A percentile compares a stretch with the other conserved stretches of the same genome.
These are phyloP conservation scores for Synergus gifuensis DNA, from an alignment of 2,888 invertebrate genomes.

Conservation along the genomic window DNA sequence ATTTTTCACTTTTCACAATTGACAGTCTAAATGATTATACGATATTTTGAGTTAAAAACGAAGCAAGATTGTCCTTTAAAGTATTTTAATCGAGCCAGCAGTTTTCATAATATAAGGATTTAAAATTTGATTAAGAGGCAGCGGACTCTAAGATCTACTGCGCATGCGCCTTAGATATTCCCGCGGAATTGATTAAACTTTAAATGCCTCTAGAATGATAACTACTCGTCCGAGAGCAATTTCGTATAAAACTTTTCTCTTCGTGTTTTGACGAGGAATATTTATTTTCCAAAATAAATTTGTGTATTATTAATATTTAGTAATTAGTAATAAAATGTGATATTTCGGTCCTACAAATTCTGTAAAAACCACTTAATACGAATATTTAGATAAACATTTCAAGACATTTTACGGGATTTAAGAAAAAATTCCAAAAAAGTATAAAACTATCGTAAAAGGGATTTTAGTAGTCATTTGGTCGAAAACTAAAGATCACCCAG, in stretches of 20 bases:
- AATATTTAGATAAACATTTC: neutral
- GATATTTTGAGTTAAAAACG: neutral
- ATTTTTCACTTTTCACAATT: too few species aligned
- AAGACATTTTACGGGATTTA: neutral
- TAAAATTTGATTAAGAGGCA: neutral
- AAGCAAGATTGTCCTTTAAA: neutral
- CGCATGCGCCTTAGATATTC: too few species aligned
- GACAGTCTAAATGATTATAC: too few species aligned
- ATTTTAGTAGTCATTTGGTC: neutral
- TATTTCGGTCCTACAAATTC: too few species aligned
- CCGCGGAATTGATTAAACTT: neutral
- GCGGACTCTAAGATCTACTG: neutral
- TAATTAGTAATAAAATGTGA: too few species aligned
- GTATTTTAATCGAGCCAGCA: neutral
- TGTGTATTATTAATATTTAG: too few species aligned
- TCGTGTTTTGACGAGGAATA: neutral
- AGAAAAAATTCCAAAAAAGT: neutral
- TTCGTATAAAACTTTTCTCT: neutral
- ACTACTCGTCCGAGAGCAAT: neutral
- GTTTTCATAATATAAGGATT: neutral
- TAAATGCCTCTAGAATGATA: neutral
- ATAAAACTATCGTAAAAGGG: neutral
- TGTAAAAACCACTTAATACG: too few species aligned
- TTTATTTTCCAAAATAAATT: neutral
- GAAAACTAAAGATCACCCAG: conserved; percentile 16